phyloP scores from a whole-genome alignment of 2,888 invertebrate species.

The Cerastoderma edule region DNA sequence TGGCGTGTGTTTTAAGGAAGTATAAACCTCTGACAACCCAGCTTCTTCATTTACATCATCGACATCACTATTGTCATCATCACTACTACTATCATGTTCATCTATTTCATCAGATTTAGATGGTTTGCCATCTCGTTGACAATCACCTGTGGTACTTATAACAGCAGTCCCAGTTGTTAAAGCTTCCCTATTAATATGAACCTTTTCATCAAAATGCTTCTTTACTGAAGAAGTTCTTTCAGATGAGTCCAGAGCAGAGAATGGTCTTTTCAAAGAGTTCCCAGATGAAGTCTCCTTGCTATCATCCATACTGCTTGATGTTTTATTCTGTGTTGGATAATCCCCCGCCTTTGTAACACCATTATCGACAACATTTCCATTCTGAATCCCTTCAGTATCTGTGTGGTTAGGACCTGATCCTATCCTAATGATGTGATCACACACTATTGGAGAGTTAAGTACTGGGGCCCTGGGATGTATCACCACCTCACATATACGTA shows the following conservation, averaged over 20 bases:
- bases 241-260: no score
- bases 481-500: conserved; percentile 52
- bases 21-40: background rate
- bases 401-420: background rate
- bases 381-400: background rate
- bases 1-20: no score
- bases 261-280: conserved; percentile 3
- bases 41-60: background rate
- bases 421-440: conserved; percentile 35
- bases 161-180: no score
- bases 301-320: background rate
- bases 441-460: conserved; percentile 54
- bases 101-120: background rate
- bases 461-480: conserved; percentile 67
- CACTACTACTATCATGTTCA: background rate
- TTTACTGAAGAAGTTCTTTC: no score
- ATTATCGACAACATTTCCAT: background rate
- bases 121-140: background rate
- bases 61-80: background rate
- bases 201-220: no score
- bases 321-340: background rate
- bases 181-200: no score
- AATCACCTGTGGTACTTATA: no score
- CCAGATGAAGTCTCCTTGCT: no score
- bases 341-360: background rate